Evolutionary conservation across 2,888 invertebrate species (phyloP).

Genomic region (Epirrhoe tristata): DNA sequence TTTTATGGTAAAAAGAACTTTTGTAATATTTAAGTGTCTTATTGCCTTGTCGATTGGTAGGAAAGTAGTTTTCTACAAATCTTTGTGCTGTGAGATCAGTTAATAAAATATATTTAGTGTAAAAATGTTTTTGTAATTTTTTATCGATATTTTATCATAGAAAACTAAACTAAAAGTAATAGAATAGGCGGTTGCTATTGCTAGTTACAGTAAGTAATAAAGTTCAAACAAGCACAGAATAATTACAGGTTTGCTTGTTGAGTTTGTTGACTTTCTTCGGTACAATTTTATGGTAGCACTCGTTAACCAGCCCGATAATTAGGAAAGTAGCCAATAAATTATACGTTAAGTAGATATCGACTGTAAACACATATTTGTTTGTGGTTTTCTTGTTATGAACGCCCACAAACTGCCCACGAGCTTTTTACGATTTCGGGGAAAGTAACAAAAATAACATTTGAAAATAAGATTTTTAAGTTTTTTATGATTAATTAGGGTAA

Average conservation of each 20-base stretch:
- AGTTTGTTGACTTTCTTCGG: neutral
- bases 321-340: constrained; percentile 3
- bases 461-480: neutral
- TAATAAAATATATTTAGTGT: too few relatives aligned
- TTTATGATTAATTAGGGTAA: neutral
- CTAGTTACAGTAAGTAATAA: neutral
- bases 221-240: neutral
- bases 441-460: neutral
- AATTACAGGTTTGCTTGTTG: neutral
- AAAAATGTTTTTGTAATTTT: too few relatives aligned
- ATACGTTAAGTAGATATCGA: constrained; percentile 1
- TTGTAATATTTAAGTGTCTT: neutral
- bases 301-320: neutral
- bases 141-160: too few relatives aligned
- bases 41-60: neutral
- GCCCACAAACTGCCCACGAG: neutral
- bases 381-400: neutral
- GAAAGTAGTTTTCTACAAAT: too few relatives aligned
- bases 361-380: neutral
- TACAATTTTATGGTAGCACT: constrained; percentile 5
- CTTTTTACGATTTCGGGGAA: neutral
- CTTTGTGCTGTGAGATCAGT: too few relatives aligned
- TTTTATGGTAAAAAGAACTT: constrained; percentile 39
- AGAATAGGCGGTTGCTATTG: neutral
- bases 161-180: too few relatives aligned